Conservation (phyloP, 2,797 vertebrate genomes). For the Tauraco hartlaubi region DNA sequence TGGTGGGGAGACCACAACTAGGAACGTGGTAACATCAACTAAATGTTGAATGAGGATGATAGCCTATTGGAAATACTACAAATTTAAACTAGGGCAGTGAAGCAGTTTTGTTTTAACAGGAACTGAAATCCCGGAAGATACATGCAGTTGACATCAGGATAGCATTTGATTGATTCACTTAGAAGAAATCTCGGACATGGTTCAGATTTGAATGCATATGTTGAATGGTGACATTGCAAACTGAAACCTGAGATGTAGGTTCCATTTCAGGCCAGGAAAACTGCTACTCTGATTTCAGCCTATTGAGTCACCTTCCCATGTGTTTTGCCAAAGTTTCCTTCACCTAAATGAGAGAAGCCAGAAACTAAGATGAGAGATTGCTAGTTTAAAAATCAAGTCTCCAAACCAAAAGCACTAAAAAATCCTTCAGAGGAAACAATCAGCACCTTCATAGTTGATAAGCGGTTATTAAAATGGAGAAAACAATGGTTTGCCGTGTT, state of each 20-base stretch:
- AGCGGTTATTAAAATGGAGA: constrained; percentile 4
- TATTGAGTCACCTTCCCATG: constrained; percentile 39
- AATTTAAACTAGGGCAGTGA: not conserved
- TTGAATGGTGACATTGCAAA: constrained; percentile 7
- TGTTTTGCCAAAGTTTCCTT: constrained; percentile 41
- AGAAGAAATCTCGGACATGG: not conserved
- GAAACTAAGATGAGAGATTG: not conserved
- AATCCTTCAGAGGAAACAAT: not conserved
- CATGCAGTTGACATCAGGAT: not conserved
- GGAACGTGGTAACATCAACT: not conserved
- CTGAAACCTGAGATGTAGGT: constrained; percentile 55
- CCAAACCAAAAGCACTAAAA: not conserved
- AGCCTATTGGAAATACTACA: not conserved
- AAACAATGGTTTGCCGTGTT: constrained; percentile 40
- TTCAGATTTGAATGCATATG: not conserved
- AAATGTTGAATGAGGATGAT: not conserved
- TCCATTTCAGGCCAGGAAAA: constrained; percentile 54
- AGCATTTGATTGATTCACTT: not conserved
- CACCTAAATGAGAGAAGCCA: not conserved
- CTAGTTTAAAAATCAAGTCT: not conserved
- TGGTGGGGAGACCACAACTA: not conserved
- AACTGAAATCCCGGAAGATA: not conserved
- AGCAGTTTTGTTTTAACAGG: not conserved
- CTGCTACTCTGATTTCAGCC: constrained; percentile 31
- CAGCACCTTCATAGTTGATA: not conserved